These are phyloP conservation scores for Amphiprion ocellaris DNA, from an alignment of 2,113 vertebrate genomes.

Conservation along the genomic window DNA sequence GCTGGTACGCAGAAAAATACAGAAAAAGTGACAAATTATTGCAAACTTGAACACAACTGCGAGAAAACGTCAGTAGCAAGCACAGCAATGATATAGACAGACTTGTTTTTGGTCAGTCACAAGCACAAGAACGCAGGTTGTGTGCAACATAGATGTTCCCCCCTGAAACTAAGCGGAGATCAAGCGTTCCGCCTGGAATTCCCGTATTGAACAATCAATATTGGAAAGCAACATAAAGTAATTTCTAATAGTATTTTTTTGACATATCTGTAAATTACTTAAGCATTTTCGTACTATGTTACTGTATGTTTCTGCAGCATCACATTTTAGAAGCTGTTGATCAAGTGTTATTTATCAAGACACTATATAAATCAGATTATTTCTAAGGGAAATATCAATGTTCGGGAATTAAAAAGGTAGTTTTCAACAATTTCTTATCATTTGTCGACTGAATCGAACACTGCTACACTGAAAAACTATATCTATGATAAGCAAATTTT, in stretches of 20 bases:
- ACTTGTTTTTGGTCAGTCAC: background rate
- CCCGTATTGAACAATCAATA: accelerated
- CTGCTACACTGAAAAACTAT: no score
- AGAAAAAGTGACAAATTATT: accelerated
- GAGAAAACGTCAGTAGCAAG: accelerated
- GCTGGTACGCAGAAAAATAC: background rate
- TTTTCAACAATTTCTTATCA: no score
- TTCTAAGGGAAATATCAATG: no score
- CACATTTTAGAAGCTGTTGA: no score
- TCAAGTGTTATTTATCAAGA: no score
- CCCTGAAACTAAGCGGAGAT: constrained; percentile 16
- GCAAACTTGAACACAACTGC: background rate
- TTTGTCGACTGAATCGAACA: no score
- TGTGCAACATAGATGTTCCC: constrained; percentile 10
- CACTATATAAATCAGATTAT: no score
- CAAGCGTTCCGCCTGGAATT: constrained; percentile 7
- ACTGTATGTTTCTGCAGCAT: no score
- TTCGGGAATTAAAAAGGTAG: no score
- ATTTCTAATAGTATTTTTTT: no score
- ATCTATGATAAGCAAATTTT: background rate
- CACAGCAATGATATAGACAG: background rate
- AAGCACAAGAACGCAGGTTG: background rate
- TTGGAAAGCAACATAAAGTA: background rate
- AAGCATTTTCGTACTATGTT: no score
- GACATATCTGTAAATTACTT: no score